Evolutionary conservation across 2,888 invertebrate genomes (phyloP).

Genomic region (Caenorhabditis uteleia): DNA sequence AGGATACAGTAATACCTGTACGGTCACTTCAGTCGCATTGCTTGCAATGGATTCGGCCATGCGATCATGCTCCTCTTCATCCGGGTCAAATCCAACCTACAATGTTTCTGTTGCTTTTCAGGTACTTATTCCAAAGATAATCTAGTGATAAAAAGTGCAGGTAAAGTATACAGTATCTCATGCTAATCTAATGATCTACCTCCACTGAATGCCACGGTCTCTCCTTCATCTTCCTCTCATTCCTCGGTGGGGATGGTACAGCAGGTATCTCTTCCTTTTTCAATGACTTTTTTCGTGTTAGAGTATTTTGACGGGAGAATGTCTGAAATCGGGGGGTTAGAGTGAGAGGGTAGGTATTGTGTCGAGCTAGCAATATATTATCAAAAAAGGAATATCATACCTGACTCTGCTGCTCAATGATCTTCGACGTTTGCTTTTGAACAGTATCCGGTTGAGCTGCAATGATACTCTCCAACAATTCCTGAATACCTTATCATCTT

Average conservation of each 20-base stretch:
- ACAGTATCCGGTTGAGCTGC: slow-evolving; percentile 62
- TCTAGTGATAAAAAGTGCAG: background rate
- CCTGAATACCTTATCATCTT: slow-evolving; percentile 5
- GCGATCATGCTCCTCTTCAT: slow-evolving; percentile 52
- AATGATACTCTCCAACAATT: slow-evolving; percentile 49
- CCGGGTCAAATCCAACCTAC: slow-evolving; percentile 64
- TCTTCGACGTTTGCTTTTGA: slow-evolving; percentile 63
- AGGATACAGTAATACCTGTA: no score
- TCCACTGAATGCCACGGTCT: slow-evolving; percentile 46
- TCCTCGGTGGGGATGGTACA: slow-evolving; percentile 20
- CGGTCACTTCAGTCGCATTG: slow-evolving; percentile 53
- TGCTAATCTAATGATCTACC: slow-evolving; percentile 24
- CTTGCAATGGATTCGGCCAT: slow-evolving; percentile 44
- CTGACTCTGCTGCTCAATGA: slow-evolving; percentile 56
- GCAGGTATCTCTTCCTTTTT: slow-evolving; percentile 32
- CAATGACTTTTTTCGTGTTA: slow-evolving; percentile 16
- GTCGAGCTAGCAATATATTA: background rate
- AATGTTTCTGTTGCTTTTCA: slow-evolving; percentile 10
- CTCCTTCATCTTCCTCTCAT: slow-evolving; percentile 24
- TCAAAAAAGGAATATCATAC: slow-evolving; percentile 7
- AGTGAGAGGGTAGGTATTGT: background rate
- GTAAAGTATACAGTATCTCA: background rate
- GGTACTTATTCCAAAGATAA: background rate
- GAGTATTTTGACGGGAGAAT: slow-evolving; percentile 35
- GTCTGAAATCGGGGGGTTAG: slow-evolving; percentile 14